phyloP scores from a whole-genome alignment of 2,888 invertebrate genomes.

The Trachelus tabidus region DNA sequence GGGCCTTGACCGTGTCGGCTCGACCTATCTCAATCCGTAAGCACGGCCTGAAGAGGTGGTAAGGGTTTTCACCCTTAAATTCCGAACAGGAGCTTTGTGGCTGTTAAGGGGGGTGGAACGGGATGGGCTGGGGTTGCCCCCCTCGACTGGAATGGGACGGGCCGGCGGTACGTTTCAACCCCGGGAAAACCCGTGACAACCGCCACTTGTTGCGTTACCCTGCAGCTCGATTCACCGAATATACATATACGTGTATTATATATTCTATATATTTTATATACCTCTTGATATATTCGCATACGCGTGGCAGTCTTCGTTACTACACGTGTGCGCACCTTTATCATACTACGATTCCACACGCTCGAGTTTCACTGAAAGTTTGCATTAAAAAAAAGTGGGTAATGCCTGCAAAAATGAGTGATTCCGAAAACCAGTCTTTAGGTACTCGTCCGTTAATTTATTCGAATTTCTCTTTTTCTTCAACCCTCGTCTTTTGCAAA shows the following conservation, averaged over 20 bases:
- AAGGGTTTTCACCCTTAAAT: conserved; percentile 56
- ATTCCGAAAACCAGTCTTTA: too few species aligned
- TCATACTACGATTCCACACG: too few species aligned
- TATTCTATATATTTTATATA: too few species aligned
- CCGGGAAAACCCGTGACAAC: conserved; percentile 66
- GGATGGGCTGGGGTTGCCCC: conserved; percentile 14
- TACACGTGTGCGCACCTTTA: too few species aligned
- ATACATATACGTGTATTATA: conserved; percentile 3
- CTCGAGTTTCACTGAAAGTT: too few species aligned
- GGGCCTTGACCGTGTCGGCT: conserved; percentile 46
- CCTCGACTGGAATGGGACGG: conserved; percentile 11
- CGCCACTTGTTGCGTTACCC: conserved; percentile 65
- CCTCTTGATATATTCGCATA: too few species aligned
- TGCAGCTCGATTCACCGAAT: conserved; percentile 30
- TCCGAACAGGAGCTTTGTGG: conserved; percentile 48
- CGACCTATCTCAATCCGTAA: conserved; percentile 51
- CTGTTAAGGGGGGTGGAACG: conserved; percentile 32
- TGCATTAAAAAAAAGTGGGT: too few species aligned
- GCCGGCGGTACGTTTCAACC: conserved; percentile 54
- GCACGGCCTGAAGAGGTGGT: conserved; percentile 22
- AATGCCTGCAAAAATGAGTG: too few species aligned
- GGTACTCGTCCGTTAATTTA: conserved; percentile 11
- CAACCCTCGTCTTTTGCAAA: background rate
- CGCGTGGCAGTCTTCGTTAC: too few species aligned
- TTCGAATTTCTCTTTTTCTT: conserved; percentile 3